Evolutionary conservation across 2,797 vertebrate genomes (phyloP), one percentile per base, ranked within the genome.

Genomic region (Acomys russatus): DNA sequence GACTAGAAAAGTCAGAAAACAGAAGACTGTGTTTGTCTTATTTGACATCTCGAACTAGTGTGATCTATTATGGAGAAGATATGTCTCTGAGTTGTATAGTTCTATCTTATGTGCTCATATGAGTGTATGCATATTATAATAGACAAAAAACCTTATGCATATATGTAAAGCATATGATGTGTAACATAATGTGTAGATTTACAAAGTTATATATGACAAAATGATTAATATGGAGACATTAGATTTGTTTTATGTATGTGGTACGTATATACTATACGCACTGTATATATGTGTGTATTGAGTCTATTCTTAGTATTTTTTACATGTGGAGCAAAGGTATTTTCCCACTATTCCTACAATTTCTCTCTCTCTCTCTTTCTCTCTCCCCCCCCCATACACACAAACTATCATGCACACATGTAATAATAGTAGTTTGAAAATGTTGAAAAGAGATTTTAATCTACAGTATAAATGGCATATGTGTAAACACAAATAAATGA

Each of bases 401-500:
- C 12, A 35, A 3, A n/a, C n/a, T 14, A 70, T 51, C 6, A 82
- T 25, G 74, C 33, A 49, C 9, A 84, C 1, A 83, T 3, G 51
- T 3, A 63, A 18, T 64, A 64, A 49, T 49, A 11, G 30, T 66
- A 49, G 64, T 28, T 63, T 82, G n/a, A 83, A 63, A 63, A 44
- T 83, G 22, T 15, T 44, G 23, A 44, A 20, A 49, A 63, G 82
- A 25, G 12, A 54, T 4, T 6, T 71, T 59, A 54, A 80, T 94
- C 44, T 56, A 30, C 15, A 56, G 22, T 85, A 33, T 35, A 35
- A 93, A 94, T 74, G 30, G 22, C n/a, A 96, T 11, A 73, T 15
- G n/a, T 23, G 6, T 63, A 92, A 92, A 84, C 56, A 38, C 56
- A 87, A 94, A 91, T 83, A 84, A 94, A 91, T 86, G 23, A 76